Evolutionary conservation across 1,140 invertebrate species (phyloP).

Genomic region (Drosophila simulans): DNA sequence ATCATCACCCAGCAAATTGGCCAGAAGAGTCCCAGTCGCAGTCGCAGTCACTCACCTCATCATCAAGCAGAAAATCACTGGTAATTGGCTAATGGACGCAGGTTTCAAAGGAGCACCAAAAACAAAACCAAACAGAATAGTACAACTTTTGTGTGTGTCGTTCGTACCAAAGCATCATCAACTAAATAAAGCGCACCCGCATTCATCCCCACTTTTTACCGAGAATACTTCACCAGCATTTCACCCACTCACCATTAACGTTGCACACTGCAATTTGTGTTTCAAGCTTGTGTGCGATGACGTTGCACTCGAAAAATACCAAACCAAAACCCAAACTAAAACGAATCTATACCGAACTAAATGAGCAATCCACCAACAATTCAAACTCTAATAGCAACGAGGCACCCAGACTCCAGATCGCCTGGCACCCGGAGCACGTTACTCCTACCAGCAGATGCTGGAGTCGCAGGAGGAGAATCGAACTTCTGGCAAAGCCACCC

Average conservation of each 20-base stretch:
- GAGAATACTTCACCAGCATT: not conserved
- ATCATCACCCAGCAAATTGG: constrained; percentile 66
- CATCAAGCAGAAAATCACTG: constrained; percentile 71
- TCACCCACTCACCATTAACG: constrained; percentile 36
- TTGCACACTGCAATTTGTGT: constrained; percentile 50
- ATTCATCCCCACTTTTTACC: constrained; percentile 17
- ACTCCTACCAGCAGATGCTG: constrained; percentile 74
- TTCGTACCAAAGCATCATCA: constrained; percentile 22
- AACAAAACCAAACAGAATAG: constrained; percentile 22
- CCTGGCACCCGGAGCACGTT: constrained; percentile 59
- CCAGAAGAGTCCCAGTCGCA: constrained; percentile 35
- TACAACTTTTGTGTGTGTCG: constrained; percentile 40
- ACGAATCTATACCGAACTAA: constrained; percentile 42
- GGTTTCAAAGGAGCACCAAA: constrained; percentile 31
- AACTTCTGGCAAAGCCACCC: constrained; percentile 8
- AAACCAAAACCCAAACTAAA: constrained; percentile 38
- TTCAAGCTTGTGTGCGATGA: constrained; percentile 46
- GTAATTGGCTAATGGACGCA: constrained; percentile 74
- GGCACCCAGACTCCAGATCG: constrained; percentile 70
- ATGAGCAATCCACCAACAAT: constrained; percentile 50
- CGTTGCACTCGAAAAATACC: constrained; percentile 36
- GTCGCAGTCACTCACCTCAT: constrained; percentile 50
- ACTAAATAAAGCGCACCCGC: constrained; percentile 1
- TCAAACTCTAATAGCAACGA: constrained; percentile 69
- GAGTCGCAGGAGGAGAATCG: constrained; percentile 45